A percentile compares a stretch with the other conserved stretches of the same genome.
Conservation (phyloP, 2,888 invertebrate species). For the Dicyrtomina minuta region DNA sequence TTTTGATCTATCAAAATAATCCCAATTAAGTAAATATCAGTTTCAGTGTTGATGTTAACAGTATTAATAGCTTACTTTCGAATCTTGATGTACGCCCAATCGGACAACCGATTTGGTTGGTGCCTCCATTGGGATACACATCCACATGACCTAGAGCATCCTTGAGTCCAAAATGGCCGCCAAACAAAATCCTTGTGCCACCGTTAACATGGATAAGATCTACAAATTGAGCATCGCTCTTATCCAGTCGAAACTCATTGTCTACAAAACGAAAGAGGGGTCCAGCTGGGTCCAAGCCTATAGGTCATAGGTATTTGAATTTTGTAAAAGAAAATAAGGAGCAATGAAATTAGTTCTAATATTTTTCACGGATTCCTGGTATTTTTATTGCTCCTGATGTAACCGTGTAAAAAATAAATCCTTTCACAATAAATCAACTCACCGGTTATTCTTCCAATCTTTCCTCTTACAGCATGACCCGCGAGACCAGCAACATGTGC, state of each 20-base stretch:
- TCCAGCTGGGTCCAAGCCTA: conserved; percentile 44
- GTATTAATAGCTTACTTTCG: conserved; percentile 44
- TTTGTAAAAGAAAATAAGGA: no score
- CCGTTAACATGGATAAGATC: conserved; percentile 38
- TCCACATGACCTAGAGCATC: conserved; percentile 38
- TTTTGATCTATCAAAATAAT: no score
- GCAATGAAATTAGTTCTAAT: no score
- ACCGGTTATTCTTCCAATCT: conserved; percentile 47
- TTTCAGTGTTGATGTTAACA: no score
- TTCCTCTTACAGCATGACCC: conserved; percentile 44
- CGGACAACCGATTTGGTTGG: conserved; percentile 46
- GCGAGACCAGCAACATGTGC: conserved; percentile 45
- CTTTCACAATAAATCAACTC: neutral
- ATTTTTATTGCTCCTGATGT: neutral
- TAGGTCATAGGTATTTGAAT: no score
- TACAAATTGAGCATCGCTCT: conserved; percentile 37
- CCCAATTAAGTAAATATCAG: no score
- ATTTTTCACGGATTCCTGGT: neutral
- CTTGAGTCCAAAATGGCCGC: conserved; percentile 31
- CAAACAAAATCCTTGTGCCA: conserved; percentile 30
- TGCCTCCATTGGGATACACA: conserved; percentile 39
- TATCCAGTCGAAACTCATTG: conserved; percentile 47
- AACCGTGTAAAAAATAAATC: neutral
- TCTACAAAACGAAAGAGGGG: conserved; percentile 46
- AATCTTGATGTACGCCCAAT: conserved; percentile 35